These are phyloP conservation scores for Anas flavirostris DNA, from an alignment of 2,797 vertebrate species.

Conservation along the genomic window DNA sequence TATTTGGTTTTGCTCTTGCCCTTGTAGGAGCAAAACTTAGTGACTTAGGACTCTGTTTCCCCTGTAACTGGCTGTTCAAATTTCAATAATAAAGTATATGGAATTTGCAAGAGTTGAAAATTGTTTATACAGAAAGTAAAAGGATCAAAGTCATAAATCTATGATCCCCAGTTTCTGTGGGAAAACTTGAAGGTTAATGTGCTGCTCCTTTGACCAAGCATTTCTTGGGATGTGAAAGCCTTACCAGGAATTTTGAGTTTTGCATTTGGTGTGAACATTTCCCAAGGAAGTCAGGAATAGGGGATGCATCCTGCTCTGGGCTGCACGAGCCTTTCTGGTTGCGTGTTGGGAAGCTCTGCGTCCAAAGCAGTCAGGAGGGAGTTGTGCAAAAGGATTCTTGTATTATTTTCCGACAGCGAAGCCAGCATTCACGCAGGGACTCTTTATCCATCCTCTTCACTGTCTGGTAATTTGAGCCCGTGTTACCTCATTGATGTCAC, in stretches of 20 bases:
- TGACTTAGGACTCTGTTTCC: background rate
- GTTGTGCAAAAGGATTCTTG: background rate
- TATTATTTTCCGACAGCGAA: background rate
- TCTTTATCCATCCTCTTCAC: background rate
- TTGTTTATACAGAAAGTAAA: background rate
- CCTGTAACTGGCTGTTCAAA: background rate
- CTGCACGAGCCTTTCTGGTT: background rate
- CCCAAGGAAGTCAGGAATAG: background rate
- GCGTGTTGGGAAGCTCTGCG: rapidly evolving
- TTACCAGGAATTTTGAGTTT: background rate
- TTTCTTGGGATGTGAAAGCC: background rate
- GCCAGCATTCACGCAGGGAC: rapidly evolving
- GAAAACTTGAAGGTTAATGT: background rate
- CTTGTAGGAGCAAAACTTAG: background rate
- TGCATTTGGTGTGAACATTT: rapidly evolving
- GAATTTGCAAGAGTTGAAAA: background rate
- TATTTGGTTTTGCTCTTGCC: background rate
- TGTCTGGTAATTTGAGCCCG: background rate
- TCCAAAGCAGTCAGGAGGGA: background rate
- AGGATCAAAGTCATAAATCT: background rate
- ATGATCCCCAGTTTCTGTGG: background rate
- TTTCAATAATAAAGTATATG: background rate
- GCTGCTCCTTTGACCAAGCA: background rate
- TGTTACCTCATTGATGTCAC: background rate
- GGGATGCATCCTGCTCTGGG: background rate